Base-by-base conservation (phyloP, 2,797 vertebrate genomes). In the Sebastes kiyomatsui region DNA sequence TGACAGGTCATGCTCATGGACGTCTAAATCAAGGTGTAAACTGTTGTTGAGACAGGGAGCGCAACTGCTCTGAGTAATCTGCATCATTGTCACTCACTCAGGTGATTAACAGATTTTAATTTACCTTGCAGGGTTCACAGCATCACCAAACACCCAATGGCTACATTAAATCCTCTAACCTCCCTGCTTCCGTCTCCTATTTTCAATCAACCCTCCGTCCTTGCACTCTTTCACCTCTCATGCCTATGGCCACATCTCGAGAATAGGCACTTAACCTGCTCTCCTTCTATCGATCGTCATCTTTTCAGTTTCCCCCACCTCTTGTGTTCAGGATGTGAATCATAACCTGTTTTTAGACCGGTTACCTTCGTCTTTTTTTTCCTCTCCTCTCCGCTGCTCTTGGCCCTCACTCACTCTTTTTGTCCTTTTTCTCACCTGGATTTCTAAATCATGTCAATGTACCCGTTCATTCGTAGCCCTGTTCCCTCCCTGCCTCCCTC, bases 221-320 rank as follows among this genome's bases (percentile, higher is more conserved):
- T n/a, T 67, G 32, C 55, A 14, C 61, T 68, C 25, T 12, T 7
- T 82, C 35, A 67, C 58, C 73, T 46, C 20, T 46, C 2, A 20
- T 11, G 32, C 38, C 56, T 10, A 1, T 46, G 27, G 56, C 72
- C 32, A 56, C 1, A 25, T 64, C 71, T 67, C 1, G 11, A 81
- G 35, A 81, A 68, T 2, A 20, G 58, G 8, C 70, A 71, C 70
- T 81, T 81, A 77, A 79, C 82, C 75, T 55, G 33, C 67, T 67
- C 16, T 42, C 58, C 54, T 59, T 18, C 23, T 12, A 85, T 87
- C 0, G 72, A 88, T 74, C 42, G 2, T 55, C 1, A 0, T 62
- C 64, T 42, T 42, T 38, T 62, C 64, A 49, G 25, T 65, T 80
- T 64, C 46, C 38, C 38, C 60, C 27, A 60, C 54, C n/a, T 30